These are phyloP conservation scores for Psilopogon haemacephalus DNA, from an alignment of 2,113 vertebrate species.

Conservation along the genomic window DNA sequence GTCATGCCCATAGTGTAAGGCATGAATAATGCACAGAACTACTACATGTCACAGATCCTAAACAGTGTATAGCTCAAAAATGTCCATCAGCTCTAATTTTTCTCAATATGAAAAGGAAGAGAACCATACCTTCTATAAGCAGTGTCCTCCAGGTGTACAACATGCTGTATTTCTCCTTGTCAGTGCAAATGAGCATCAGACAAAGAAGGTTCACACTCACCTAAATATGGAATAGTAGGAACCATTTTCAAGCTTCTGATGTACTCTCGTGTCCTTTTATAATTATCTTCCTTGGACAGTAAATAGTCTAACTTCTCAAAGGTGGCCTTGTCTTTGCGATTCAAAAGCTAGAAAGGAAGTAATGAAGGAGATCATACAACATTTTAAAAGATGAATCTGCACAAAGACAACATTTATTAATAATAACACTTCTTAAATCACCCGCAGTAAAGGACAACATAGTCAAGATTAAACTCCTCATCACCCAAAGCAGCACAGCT, in stretches of 20 bases:
- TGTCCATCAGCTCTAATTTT: background rate
- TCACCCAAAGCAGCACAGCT: background rate
- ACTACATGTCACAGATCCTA: background rate
- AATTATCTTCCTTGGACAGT: slow-evolving; percentile 94
- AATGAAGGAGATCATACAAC: background rate
- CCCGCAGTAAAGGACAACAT: background rate
- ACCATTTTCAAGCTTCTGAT: slow-evolving; percentile 92
- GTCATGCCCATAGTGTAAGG: background rate
- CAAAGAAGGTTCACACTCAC: slow-evolving; percentile 73
- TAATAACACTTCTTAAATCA: background rate
- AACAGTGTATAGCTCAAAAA: background rate
- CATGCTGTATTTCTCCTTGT: background rate
- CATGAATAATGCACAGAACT: background rate
- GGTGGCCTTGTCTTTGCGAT: slow-evolving; percentile 90
- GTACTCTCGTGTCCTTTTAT: slow-evolving; percentile 90
- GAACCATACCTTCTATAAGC: background rate
- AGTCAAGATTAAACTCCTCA: background rate
- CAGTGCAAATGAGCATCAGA: slow-evolving; percentile 13
- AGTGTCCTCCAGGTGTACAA: background rate
- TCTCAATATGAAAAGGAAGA: background rate
- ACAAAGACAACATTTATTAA: background rate
- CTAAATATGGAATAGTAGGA: slow-evolving; percentile 92
- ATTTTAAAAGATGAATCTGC: background rate
- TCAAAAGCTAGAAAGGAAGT: slow-evolving; percentile 82
- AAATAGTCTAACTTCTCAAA: slow-evolving; percentile 94